Conservation (phyloP, 2,888 invertebrate species). For the Lithosia quadra region DNA sequence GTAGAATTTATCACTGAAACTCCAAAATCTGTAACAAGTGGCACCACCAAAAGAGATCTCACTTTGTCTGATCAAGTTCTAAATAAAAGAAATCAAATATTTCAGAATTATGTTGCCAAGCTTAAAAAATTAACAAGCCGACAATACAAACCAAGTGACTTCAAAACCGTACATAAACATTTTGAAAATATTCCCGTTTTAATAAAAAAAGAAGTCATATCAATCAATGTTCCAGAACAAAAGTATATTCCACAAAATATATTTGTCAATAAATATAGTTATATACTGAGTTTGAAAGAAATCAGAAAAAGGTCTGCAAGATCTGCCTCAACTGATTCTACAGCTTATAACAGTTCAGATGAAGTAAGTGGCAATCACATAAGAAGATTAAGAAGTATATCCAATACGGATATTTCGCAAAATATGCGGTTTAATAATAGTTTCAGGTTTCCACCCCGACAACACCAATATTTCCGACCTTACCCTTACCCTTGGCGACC, state of each 20-base stretch:
- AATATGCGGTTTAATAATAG: slow-evolving; percentile 34
- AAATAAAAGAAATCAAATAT: slow-evolving; percentile 17
- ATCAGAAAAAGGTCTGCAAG: slow-evolving; percentile 53
- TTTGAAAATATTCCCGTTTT: slow-evolving; percentile 70
- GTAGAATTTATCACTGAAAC: neutral
- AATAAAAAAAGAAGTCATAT: slow-evolving; percentile 58
- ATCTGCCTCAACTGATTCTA: slow-evolving; percentile 47
- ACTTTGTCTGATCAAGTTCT: slow-evolving; percentile 4
- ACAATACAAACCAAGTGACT: slow-evolving; percentile 49
- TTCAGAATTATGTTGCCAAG: slow-evolving; percentile 43
- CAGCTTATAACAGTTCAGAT: slow-evolving; percentile 59
- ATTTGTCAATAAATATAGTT: slow-evolving; percentile 65
- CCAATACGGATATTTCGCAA: slow-evolving; percentile 35
- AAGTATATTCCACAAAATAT: slow-evolving; percentile 69
- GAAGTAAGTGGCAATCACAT: slow-evolving; percentile 66
- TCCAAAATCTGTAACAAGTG: neutral
- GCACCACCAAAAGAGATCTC: slow-evolving; percentile 1
- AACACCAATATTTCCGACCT: slow-evolving; percentile 47
- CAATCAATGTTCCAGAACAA: slow-evolving; percentile 66
- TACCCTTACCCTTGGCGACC: slow-evolving; percentile 61
- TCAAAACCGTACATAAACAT: slow-evolving; percentile 48
- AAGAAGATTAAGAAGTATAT: slow-evolving; percentile 57
- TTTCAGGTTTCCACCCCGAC: slow-evolving; percentile 40
- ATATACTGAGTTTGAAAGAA: slow-evolving; percentile 65
- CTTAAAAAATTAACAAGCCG: slow-evolving; percentile 60